Percentiles rank a stretch among this genome's conserved stretches.
phyloP scores from a whole-genome alignment of 2,888 invertebrate genomes.

The Leptinotarsa rubiginosa region DNA sequence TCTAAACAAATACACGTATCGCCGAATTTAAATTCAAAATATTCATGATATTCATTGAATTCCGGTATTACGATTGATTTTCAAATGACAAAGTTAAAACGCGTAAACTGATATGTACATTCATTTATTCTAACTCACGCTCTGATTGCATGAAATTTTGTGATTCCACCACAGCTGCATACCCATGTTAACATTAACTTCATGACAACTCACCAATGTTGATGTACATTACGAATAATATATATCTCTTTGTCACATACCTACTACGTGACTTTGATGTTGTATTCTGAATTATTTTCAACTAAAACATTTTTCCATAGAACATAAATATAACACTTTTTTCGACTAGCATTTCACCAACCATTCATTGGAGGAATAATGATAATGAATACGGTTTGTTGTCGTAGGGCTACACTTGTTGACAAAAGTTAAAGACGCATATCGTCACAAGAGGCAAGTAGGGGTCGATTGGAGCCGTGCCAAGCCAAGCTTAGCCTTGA shows the following conservation, averaged over 20 bases:
- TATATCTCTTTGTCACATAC: not conserved
- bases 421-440: no score
- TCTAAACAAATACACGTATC: slow-evolving; percentile 7
- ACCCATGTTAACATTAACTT: not conserved
- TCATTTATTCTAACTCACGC: slow-evolving; percentile 24
- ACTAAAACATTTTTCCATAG: not conserved
- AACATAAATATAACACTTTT: no score
- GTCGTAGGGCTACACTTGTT: no score
- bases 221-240: not conserved
- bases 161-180: slow-evolving; percentile 15
- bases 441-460: no score
- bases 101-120: slow-evolving; percentile 25
- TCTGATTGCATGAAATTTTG: slow-evolving; percentile 24
- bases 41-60: slow-evolving; percentile 26
- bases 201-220: not conserved
- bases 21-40: slow-evolving; percentile 17
- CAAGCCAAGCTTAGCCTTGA: no score
- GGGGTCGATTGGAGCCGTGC: no score
- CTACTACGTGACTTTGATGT: not conserved
- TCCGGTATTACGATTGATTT: slow-evolving; percentile 18
- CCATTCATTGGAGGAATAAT: no score
- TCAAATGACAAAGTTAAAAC: slow-evolving; percentile 23
- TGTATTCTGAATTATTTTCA: not conserved
- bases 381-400: no score
- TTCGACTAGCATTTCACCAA: no score